These are phyloP conservation scores for Dynastes maya DNA, from an alignment of 2,888 invertebrate genomes.

Conservation along the genomic window DNA sequence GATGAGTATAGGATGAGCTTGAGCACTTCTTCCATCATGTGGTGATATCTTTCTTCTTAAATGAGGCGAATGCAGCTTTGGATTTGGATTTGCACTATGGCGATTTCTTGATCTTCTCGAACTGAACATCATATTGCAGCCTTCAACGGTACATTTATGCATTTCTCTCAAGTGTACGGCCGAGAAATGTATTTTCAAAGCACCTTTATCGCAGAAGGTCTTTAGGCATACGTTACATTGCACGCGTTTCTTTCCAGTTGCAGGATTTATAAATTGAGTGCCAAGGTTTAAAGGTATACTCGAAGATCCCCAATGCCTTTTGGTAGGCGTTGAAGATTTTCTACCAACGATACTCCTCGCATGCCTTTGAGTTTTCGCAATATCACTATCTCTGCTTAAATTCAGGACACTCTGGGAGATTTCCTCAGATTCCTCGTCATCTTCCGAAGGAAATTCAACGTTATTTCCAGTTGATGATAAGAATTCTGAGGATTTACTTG, in stretches of 20 bases:
- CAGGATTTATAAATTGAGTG: conserved; percentile 92
- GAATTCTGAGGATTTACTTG: conserved; percentile 71
- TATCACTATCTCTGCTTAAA: conserved; percentile 74
- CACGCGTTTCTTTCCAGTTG: conserved; percentile 96
- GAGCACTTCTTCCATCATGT: conserved; percentile 92
- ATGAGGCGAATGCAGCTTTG: conserved; percentile 97
- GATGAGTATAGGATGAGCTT: conserved; percentile 86
- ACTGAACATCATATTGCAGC: conserved; percentile 99
- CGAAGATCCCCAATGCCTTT: conserved; percentile 86
- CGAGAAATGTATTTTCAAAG: conserved; percentile 98
- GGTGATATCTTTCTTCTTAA: conserved; percentile 94
- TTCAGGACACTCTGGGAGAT: conserved; percentile 78
- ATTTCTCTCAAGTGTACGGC: conserved; percentile 99
- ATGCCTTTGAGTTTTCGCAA: conserved; percentile 70
- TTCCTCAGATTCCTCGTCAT: conserved; percentile 76
- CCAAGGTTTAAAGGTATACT: conserved; percentile 86
- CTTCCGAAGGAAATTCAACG: conserved; percentile 73
- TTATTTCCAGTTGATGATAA: conserved; percentile 69
- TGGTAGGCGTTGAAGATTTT: conserved; percentile 83
- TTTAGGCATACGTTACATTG: conserved; percentile 98
- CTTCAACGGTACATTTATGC: conserved; percentile 99
- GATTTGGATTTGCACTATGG: conserved; percentile 98
- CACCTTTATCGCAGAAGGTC: conserved; percentile 99
- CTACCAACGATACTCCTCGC: conserved; percentile 71
- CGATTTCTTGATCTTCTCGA: conserved; percentile 95